Conservation (phyloP, 2,113 vertebrate species). For the Prunella himalayana region DNA sequence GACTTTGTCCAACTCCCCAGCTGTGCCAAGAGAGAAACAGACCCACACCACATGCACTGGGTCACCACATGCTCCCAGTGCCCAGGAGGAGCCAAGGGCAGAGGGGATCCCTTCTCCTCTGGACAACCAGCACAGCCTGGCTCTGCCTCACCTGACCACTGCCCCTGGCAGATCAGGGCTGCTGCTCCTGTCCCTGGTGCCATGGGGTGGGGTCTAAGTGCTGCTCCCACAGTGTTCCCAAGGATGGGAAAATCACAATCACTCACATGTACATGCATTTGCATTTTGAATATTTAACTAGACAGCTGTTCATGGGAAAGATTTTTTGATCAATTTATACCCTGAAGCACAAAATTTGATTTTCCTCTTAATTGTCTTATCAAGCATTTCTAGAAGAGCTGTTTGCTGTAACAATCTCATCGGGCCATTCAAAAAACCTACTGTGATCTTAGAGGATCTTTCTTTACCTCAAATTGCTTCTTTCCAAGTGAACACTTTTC, state of each 20-base stretch:
- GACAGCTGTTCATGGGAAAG: not conserved
- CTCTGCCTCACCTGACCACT: not conserved
- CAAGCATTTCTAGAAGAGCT: slow-evolving; percentile 10
- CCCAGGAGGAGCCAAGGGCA: not conserved
- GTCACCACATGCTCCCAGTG: not conserved
- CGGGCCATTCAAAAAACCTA: not conserved
- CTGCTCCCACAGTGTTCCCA: not conserved
- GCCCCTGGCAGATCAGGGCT: not conserved
- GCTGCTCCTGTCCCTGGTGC: not conserved
- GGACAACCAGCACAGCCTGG: not conserved
- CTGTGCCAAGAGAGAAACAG: not conserved
- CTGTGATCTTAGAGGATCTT: not conserved
- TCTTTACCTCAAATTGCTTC: not conserved
- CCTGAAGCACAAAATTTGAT: slow-evolving; percentile 36
- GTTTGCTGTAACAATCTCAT: not conserved
- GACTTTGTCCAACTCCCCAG: not conserved
- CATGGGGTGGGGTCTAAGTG: not conserved
- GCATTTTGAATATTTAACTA: slow-evolving; percentile 49
- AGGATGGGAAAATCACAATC: not conserved
- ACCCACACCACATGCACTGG: not conserved
- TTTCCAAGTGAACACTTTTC: not conserved
- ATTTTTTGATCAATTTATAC: slow-evolving; percentile 43
- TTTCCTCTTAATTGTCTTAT: slow-evolving; percentile 25
- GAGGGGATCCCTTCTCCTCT: not conserved
- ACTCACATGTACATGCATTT: not conserved